Evolutionary conservation across 2,888 invertebrate genomes (phyloP).

Genomic region (Oxytorus armatus): DNA sequence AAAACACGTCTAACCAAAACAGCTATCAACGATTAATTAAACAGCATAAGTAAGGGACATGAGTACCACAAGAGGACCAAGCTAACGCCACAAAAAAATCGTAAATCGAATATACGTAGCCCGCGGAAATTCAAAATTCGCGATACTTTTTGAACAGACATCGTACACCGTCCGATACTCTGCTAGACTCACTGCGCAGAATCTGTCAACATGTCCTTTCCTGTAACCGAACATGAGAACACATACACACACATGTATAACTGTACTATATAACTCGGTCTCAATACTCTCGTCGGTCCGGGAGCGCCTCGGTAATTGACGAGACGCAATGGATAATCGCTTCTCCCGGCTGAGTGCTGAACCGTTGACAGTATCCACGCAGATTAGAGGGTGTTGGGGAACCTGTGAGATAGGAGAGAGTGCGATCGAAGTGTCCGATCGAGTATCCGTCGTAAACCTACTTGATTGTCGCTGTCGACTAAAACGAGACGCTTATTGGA

Average conservation of each 20-base stretch:
- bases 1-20: no score
- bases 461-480: conserved; percentile 1
- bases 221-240: conserved; percentile 37
- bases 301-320: conserved; percentile 80
- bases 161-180: conserved; percentile 42
- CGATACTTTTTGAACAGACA: no score
- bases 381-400: conserved; percentile 71
- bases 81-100: no score
- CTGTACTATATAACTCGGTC: conserved; percentile 40
- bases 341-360: conserved; percentile 49
- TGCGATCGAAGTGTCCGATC: conserved; percentile 73
- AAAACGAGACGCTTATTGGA: conserved; percentile 21
- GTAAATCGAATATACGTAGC: no score
- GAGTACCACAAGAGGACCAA: no score
- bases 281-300: conserved; percentile 71
- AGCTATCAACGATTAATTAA: no score
- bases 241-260: conserved; percentile 1
- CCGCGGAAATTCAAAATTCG: no score
- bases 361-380: conserved; percentile 76
- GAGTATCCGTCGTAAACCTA: conserved; percentile 28
- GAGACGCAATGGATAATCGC: conserved; percentile 81
- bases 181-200: conserved; percentile 18
- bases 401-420: conserved; percentile 66
- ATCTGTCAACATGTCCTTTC: conserved; percentile 52
- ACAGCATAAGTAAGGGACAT: no score